Evolutionary conservation across 2,797 vertebrate genomes (phyloP), one percentile per base, ranked within the genome.

Genomic region (Craterocephalus amniculus): DNA sequence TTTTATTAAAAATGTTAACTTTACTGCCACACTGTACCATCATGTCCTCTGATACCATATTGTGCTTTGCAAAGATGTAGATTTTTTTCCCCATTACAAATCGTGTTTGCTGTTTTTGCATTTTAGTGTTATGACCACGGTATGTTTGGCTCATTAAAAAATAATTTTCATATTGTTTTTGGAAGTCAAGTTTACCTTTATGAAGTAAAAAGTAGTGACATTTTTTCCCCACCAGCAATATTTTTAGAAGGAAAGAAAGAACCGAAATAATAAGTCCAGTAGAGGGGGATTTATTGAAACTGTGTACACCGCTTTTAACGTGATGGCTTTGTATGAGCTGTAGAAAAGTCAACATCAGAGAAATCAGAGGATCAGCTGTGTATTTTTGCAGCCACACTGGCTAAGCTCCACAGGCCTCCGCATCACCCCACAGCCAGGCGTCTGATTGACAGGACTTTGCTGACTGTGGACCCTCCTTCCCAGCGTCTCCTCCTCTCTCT

Each of bases 401-500:
- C 52, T 40, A 40, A 35, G 72, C 70, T 81, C 65, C 48, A 60
- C 14, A 61, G 49, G 24, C 45, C 76, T 48, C 59, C 14, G 14
- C 45, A 38, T 69, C 76, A 80, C 64, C 59, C 58, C 63, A 60
- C 56, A 87, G 75, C 67, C 76, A 49, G 36, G 58, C 26, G 58
- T 52, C 68, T 94, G 93, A 95, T 89, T 94, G 94, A 94, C 93
- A 93, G 80, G 43, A 83, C 67, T 84, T 83, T 86, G 83, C 84
- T 88, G 72, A 64, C 76, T 77, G 70, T 83, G 81, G 90, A 88
- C 85, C 91, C 92, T 93, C 93, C 91, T 91, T 87, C 92, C 79
- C 82, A 54, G 66, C 79, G 68, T 79, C 88, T 79, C 85, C 87
- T 76, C 83, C 87, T 75, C 85, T 74, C 84, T 67, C 78, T 65